phyloP scores from a whole-genome alignment of 2,113 vertebrate species.

The Rattus norvegicus region DNA sequence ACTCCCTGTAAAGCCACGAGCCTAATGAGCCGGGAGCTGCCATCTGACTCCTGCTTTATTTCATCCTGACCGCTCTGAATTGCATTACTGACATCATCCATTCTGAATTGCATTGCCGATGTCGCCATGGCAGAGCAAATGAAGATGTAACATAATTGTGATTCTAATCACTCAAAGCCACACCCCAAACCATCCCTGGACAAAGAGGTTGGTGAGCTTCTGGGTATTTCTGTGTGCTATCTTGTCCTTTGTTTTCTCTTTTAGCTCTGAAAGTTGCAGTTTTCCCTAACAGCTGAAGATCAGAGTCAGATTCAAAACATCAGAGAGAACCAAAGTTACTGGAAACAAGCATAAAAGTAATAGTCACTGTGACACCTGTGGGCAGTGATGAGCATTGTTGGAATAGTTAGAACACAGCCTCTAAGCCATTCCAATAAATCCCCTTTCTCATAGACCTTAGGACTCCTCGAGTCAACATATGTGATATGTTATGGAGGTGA shows the following conservation, averaged over 20 bases:
- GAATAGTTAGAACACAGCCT: too few species aligned
- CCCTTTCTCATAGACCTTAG: conserved; percentile 9
- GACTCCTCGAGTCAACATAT: background rate
- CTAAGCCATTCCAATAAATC: too few species aligned
- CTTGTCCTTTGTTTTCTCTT: background rate
- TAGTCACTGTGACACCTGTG: conserved; percentile 36
- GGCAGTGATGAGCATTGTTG: background rate
- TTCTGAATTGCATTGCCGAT: too few species aligned
- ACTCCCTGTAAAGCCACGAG: conserved; percentile 25
- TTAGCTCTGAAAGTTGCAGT: conserved; percentile 3
- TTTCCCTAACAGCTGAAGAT: background rate
- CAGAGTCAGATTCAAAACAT: background rate
- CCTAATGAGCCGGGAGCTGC: conserved; percentile 36
- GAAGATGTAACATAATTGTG: conserved; percentile 58
- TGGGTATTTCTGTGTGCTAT: background rate
- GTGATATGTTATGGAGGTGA: background rate
- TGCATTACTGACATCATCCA: conserved; percentile 53
- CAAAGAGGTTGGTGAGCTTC: background rate
- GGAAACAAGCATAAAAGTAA: background rate
- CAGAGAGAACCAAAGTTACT: background rate
- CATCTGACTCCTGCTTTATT: conserved; percentile 59
- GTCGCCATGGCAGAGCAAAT: conserved; percentile 8
- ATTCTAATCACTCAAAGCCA: background rate
- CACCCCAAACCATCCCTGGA: fast-evolving
- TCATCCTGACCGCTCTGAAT: conserved; percentile 71